A percentile compares a stretch with the other conserved stretches of the same genome.
These are phyloP conservation scores for Tillus elongatus DNA, from an alignment of 2,888 invertebrate genomes.

Conservation along the genomic window DNA sequence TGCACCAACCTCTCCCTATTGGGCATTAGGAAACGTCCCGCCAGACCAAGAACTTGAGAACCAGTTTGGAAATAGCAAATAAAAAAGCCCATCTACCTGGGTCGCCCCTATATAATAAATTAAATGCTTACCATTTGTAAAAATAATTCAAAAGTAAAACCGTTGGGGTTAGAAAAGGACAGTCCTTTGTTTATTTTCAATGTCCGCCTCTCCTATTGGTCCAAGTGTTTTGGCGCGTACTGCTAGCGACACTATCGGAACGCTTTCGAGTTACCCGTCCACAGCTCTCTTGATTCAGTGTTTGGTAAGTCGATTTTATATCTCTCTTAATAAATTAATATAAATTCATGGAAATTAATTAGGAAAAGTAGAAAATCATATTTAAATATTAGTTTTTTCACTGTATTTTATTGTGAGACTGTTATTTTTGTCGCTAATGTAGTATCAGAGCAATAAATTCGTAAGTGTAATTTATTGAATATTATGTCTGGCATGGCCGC, in stretches of 20 bases:
- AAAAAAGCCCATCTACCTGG: too few species aligned
- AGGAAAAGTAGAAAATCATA: conserved; percentile 25
- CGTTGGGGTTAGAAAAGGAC: conserved; percentile 25
- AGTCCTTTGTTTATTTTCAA: conserved; percentile 26
- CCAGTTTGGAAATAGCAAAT: too few species aligned
- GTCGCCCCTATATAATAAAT: too few species aligned
- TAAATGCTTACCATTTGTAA: conserved; percentile 11
- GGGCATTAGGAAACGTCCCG: too few species aligned
- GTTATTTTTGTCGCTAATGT: conserved; percentile 22
- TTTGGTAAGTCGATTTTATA: conserved; percentile 35
- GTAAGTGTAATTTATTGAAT: conserved; percentile 31
- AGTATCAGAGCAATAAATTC: conserved; percentile 34
- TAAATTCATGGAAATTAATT: conserved; percentile 36
- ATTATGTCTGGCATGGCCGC: conserved; percentile 36
- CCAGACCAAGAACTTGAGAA: too few species aligned
- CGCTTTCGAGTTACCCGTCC: conserved; percentile 29
- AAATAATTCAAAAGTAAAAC: conserved; percentile 22
- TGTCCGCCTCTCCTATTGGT: conserved; percentile 28
- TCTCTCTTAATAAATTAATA: conserved; percentile 36
- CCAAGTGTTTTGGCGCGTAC: conserved; percentile 36
- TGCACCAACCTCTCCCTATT: too few species aligned
- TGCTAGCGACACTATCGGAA: conserved; percentile 35
- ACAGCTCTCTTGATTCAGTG: conserved; percentile 20
- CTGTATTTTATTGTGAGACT: conserved; percentile 32
- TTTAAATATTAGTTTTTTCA: conserved; percentile 39